Conservation (phyloP, 2,888 invertebrate species). For the Ophion obscuratus region DNA sequence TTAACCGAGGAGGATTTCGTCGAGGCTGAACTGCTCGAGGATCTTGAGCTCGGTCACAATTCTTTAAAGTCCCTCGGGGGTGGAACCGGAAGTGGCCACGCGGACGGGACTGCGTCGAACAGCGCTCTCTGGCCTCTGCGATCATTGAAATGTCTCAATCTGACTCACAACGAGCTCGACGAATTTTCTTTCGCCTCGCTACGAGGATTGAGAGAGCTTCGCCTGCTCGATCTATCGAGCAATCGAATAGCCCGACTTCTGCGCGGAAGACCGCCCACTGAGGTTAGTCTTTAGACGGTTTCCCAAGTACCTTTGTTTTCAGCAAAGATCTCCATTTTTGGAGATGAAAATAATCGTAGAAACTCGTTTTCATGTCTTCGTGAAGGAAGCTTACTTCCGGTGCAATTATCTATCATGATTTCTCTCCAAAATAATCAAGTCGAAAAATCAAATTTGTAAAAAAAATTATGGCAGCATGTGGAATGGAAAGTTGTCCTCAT, state of each 20-base stretch:
- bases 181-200: constrained; percentile 93
- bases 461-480: background rate
- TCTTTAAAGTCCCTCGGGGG: constrained; percentile 87
- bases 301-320: background rate
- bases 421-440: background rate
- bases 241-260: constrained; percentile 88
- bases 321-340: background rate
- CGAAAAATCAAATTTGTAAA: background rate
- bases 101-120: constrained; percentile 84
- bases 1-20: constrained; percentile 91
- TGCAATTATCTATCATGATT: background rate
- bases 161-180: constrained; percentile 90
- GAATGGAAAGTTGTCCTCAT: background rate
- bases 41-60: constrained; percentile 90
- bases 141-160: constrained; percentile 89
- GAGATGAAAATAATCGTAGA: background rate
- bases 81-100: constrained; percentile 69
- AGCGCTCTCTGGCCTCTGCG: constrained; percentile 89
- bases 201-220: constrained; percentile 89
- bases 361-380: no score
- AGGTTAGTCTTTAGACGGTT: constrained; percentile 73
- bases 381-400: background rate
- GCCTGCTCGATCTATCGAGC: constrained; percentile 90
- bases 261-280: constrained; percentile 79
- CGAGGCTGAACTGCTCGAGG: constrained; percentile 89